Conservation (phyloP, 2,888 invertebrate species). For the Odontocerum albicorne region DNA sequence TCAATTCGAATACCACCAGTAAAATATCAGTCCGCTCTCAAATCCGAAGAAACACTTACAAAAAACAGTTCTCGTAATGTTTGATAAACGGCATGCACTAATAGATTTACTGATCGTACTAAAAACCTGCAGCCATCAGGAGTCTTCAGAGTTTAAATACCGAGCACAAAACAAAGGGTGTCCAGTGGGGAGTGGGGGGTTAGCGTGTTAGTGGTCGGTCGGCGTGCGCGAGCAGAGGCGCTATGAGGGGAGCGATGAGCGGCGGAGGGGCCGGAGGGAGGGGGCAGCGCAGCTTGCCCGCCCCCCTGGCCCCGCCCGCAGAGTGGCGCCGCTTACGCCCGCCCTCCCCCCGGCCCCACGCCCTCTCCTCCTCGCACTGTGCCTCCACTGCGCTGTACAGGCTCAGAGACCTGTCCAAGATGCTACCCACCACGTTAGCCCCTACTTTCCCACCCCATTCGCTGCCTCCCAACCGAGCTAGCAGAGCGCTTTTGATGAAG, state of each 20-base stretch:
- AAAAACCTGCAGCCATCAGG: no score
- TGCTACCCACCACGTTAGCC: constrained; percentile 25
- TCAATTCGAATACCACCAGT: no score
- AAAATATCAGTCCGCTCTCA: no score
- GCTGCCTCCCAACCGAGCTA: constrained; percentile 1
- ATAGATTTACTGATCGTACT: no score
- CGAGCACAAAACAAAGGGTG: no score
- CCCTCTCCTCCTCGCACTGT: constrained; percentile 15
- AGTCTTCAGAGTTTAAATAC: no score
- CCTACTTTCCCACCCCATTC: constrained; percentile 8
- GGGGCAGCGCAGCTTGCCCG: constrained; percentile 41
- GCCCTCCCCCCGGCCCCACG: constrained; percentile 40
- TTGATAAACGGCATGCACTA: no score
- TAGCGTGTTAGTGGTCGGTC: constrained; percentile 56
- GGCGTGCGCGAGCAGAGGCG: constrained; percentile 47
- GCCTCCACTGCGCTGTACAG: constrained; percentile 24
- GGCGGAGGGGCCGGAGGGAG: constrained; percentile 45
- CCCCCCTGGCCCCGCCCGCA: constrained; percentile 48
- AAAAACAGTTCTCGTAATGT: no score
- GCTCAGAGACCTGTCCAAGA: constrained; percentile 29
- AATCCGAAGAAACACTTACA: no score
- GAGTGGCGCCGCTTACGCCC: constrained; percentile 64
- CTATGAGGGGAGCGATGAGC: constrained; percentile 44
- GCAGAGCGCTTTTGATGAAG: constrained; percentile 30
- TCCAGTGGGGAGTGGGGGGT: constrained; percentile 30